Evolutionary conservation across 2,797 vertebrate genomes (phyloP), one percentile per base, ranked within the genome.

Genomic region (Echiichthys vipera): DNA sequence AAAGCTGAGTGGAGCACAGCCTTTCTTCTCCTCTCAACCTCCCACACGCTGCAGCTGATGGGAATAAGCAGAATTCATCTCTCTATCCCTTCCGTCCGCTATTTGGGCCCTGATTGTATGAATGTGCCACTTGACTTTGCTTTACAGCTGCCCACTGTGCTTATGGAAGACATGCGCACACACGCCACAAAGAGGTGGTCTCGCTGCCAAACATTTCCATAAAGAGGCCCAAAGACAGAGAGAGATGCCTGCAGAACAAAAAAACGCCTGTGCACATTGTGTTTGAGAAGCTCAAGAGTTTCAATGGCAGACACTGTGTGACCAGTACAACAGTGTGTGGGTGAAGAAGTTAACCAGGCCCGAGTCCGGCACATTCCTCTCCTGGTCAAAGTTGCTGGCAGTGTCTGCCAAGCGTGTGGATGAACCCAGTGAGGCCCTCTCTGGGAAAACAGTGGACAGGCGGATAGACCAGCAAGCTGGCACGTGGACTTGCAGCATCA

Each of bases 71-170:
- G 85, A 94, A 93, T 93, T 82, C 81, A 84, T 84, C 81, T 37
- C 73, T 84, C 87, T 82, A 83, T 84, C 70, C 72, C 81, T 63
- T 84, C 78, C 43, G 24, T 84, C 75, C 77, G 65, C 79, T 80
- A 54, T 70, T 71, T 78, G 74, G 84, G 73, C 55, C 55, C 46
- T 49, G 50, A 55, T 81, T 73, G 69, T 58, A 88, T 91, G 89
- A 91, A 92, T 91, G 83, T 88, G 80, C 82, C 87, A 91, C 92
- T 94, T 92, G 89, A 94, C 92, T 93, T 88, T 89, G 71, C 90
- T 91, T 87, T 90, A 91, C 87, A 92, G 90, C 87, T 84, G 78
- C 74, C 81, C 84, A 88, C 84, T 89, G 81, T 87, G 87, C 86
- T 84, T 82, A 84, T 50, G 77, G 72, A 79, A 43, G 67, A 76